Evolutionary conservation across 2,888 invertebrate species (phyloP), one percentile per base, ranked within the genome.

Genomic region (Deilephila elpenor): DNA sequence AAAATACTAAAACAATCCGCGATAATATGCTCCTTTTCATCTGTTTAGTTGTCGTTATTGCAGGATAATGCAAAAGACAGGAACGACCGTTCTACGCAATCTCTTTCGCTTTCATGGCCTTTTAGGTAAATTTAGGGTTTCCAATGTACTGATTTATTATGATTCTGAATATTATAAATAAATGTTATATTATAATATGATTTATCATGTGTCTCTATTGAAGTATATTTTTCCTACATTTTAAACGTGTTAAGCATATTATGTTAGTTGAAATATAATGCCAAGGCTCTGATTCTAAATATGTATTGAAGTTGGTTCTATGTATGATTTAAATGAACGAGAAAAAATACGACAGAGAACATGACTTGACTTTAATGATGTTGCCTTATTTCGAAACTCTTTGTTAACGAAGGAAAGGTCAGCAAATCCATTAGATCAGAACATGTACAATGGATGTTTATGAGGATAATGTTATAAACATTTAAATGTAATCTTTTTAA

Each of bases 241-340:
- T 34, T n/a, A n/a, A 62, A n/a, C 7, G 19, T n/a, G 32, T 4
- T 32, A 62, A 62, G 17, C 29, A 29, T 25, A 25, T 29, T 60
- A 14, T 25, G 11, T 17, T 44, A 25, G 25, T 20, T 67, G 51
- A 51, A 67, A n/a, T 51, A 5, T 44, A 67, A 67, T 67, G 44
- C 51, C 67, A 67, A 67, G 67, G 67, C 17, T 14, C 1, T 11
- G 44, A 34, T 20, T 25, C 25, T 44, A 25, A 25, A 51, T 44
- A 25, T 25, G 25, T 25, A 44, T 37, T 25, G 6, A 17, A 67
- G 51, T 37, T 64, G 25, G 5, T 25, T 5, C 14, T 29, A 25
- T 51, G 67, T 67, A 67, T 44, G 17, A 25, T 51, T n/a, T 67
- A 76, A 72, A 25, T 34, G 34, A 73, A 75, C 59, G 73, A 75